Evolutionary conservation across 2,797 vertebrate species (phyloP).

Genomic region (Glossophaga mutica): DNA sequence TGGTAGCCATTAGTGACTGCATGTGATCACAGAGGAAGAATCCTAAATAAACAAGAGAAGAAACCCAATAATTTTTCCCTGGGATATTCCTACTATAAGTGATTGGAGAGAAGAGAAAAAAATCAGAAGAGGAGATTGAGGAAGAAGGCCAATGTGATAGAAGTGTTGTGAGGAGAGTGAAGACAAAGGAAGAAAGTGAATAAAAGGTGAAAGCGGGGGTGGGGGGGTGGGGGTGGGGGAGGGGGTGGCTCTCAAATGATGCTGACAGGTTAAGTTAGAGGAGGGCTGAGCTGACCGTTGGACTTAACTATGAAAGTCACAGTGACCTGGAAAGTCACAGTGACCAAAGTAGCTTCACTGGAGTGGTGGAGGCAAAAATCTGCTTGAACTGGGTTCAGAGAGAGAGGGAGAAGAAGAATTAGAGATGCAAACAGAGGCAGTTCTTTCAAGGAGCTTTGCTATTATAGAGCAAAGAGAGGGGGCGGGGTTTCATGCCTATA

Average conservation of each 20-base stretch:
- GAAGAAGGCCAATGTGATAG: not conserved
- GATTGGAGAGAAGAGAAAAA: not conserved
- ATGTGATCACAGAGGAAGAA: not conserved
- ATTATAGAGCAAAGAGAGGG: not conserved
- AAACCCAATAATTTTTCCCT: not conserved
- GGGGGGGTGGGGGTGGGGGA: no score
- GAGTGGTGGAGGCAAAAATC: not conserved
- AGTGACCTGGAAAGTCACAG: not conserved
- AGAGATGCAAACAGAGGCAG: not conserved
- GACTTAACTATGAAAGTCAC: not conserved
- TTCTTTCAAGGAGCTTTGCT: not conserved
- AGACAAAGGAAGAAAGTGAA: not conserved
- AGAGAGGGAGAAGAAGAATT: not conserved
- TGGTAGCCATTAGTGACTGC: not conserved
- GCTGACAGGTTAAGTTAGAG: not conserved
- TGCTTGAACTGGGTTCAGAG: not conserved
- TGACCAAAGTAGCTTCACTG: not conserved
- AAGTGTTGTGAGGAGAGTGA: not conserved
- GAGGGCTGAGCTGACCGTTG: not conserved
- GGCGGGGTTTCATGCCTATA: not conserved
- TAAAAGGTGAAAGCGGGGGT: not conserved
- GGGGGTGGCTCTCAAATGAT: not conserved
- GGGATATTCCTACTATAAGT: not conserved
- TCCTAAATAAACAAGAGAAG: not conserved
- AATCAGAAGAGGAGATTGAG: not conserved